Evolutionary conservation across 2,113 vertebrate genomes (phyloP), one percentile per base, ranked within the genome.

Genomic region (Austrofundulus limnaeus): DNA sequence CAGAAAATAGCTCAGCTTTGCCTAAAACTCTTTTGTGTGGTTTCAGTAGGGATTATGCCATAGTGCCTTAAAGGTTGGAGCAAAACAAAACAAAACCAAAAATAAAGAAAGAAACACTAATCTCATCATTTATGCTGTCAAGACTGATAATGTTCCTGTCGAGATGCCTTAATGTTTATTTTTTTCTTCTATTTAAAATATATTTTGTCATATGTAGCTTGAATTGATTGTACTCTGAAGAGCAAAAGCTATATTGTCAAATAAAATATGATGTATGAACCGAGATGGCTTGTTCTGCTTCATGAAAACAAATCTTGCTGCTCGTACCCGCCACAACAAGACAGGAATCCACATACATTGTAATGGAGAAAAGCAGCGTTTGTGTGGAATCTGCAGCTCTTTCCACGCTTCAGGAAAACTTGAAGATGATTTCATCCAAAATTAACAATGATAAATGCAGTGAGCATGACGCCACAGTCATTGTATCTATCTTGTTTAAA

Each of bases 121-220:
- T 71, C 70, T 41, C 70, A 43, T 75, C 70, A 73, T 64, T 78
- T 48, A 67, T 66, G 57, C 66, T 83, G 75, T 84, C 72, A 72
- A 79, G 61, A 76, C 68, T 81, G 59, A 78, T 68, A 70, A 70
- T 59, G 74, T 66, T 57, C 66, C 64, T 83, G 62, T 50, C 25
- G 77, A 86, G 78, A 74, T 74, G 67, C 78, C 76, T 80, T 72
- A 66, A 81, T 77, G 75, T 75, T 72, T 81, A 78, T 77, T 71
- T 76, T 72, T 64, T 61, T 53, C 62, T 75, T 78, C 72, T 90
- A 87, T 89, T 89, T 88, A 89, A 90, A 84, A 82, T 87, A 83
- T 89, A 86, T 88, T 86, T 89, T 88, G 81, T 87, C 83, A 87
- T 71, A 80, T 82, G 61, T 91, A 89, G 75, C 85, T 89, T 81